Evolutionary conservation across 2,113 vertebrate genomes (phyloP).

Genomic region (Hymenochirus boettgeri): DNA sequence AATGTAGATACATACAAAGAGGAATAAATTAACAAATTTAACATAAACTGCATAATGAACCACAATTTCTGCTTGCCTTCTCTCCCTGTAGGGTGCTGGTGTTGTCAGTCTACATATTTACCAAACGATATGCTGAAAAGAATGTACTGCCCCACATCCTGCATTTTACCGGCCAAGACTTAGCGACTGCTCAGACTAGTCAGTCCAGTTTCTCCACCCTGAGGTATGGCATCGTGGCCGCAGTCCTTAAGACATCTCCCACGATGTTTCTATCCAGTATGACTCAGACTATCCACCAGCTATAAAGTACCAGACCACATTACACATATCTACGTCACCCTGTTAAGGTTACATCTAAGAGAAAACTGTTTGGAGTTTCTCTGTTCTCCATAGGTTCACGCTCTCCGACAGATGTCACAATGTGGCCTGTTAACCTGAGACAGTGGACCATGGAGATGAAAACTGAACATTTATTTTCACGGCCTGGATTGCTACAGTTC

Average conservation of each 20-base stretch:
- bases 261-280: constrained; percentile 88
- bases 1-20: too few species aligned
- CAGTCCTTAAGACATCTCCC: constrained; percentile 79
- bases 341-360: constrained; percentile 50
- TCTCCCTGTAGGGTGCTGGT: constrained; percentile 72
- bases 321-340: constrained; percentile 85
- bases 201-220: constrained; percentile 84
- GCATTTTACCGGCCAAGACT: constrained; percentile 84
- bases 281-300: constrained; percentile 77
- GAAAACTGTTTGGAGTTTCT: constrained; percentile 25
- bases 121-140: constrained; percentile 85
- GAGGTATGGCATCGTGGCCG: constrained; percentile 81
- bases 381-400: constrained; percentile 11
- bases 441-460: constrained; percentile 12
- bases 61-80: too few species aligned
- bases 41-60: too few species aligned
- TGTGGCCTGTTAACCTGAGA: constrained; percentile 26
- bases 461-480: constrained; percentile 27
- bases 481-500: constrained; percentile 17
- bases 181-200: constrained; percentile 87
- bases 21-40: too few species aligned
- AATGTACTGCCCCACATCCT: constrained; percentile 85
- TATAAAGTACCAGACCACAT: constrained; percentile 81
- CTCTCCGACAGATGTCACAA: constrained; percentile 20
- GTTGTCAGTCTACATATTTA: constrained; percentile 93